Percentiles rank a stretch among this genome's conserved stretches.
Evolutionary conservation across 2,888 invertebrate species (phyloP).

Genomic region (Omphaloscelis lunosa): DNA sequence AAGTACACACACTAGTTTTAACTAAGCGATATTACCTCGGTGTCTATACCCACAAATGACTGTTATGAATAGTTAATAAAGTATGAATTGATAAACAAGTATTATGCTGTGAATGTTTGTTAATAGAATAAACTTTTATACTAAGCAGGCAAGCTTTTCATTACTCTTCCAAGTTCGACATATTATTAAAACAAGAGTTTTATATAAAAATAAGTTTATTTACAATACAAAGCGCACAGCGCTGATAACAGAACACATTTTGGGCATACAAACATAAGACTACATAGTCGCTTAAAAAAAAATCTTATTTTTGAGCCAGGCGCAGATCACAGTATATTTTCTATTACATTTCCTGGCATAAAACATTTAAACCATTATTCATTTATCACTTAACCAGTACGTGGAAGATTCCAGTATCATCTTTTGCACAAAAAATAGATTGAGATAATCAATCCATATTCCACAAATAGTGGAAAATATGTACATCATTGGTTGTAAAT

Average conservation of each 20-base stretch:
- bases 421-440: not conserved
- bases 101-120: conserved; percentile 49
- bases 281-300: not conserved
- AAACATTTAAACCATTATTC: not conserved
- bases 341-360: not conserved
- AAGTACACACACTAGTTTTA: conserved; percentile 5
- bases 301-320: not conserved
- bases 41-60: conserved; percentile 4
- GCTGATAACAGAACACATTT: conserved; percentile 29
- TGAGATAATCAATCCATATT: too few relatives aligned
- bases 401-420: not conserved
- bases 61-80: conserved; percentile 9
- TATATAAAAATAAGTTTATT: conserved; percentile 52
- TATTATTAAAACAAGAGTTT: conserved; percentile 30
- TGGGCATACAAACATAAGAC: conserved; percentile 1
- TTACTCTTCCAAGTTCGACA: conserved; percentile 2
- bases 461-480: not conserved
- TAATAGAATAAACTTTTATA: conserved; percentile 47
- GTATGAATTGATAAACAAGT: conserved; percentile 24
- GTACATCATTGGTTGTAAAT: not conserved
- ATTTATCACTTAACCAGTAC: too few relatives aligned
- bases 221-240: conserved; percentile 54
- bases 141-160: conserved; percentile 21
- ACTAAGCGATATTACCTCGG: not conserved
- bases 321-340: not conserved